Evolutionary conservation across 2,888 invertebrate genomes (phyloP), one percentile per base, ranked within the genome.

Genomic region (Lepas anatifera): DNA sequence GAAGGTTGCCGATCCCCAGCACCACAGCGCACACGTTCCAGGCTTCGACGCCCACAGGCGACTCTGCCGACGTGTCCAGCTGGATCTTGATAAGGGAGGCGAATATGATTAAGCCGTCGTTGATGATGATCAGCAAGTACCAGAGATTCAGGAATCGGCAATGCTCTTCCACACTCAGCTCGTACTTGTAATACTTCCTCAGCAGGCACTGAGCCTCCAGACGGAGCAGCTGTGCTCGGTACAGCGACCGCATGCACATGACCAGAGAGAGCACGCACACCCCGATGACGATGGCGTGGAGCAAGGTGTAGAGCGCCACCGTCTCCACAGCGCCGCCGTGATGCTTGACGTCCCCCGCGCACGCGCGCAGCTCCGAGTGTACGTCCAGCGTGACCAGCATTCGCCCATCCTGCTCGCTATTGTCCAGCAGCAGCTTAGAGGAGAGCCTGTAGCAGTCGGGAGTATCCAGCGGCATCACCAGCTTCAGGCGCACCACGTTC

Each of bases 121-220:
- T 98, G 67, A 92, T 85, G 70, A 97, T 90, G 63, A 99, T 99
- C 88, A 95, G 92, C 27, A 97, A 89, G 78, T 98, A 90, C 97
- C 98, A 99, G 73, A 95, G 83, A 79, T 98, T 97, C 29, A 95
- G 82, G 80, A 99, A 99, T 77, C 96, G 94, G 75, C 92, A 81
- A 75, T 86, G 85, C 50, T 96, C 95, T 41, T 89, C 87, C 52
- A 87, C 79, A 75, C 88, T 88, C 39, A 99, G 80, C 35, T 86
- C 83, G 75, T 86, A 87, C 37, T 87, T 85, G 74, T 88, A 90
- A 3, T 69, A 39, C 22, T 25, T 43, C 8, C 11, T n/a, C 63
- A 72, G 68, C 25, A 68, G 64, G 4, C 13, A 16, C 4, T n/a
- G 25, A 1, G 71, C 27, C 41, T 71, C 43, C 29, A 27, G 37